phyloP scores from a whole-genome alignment of 2,113 vertebrate genomes.

The Puma concolor region DNA sequence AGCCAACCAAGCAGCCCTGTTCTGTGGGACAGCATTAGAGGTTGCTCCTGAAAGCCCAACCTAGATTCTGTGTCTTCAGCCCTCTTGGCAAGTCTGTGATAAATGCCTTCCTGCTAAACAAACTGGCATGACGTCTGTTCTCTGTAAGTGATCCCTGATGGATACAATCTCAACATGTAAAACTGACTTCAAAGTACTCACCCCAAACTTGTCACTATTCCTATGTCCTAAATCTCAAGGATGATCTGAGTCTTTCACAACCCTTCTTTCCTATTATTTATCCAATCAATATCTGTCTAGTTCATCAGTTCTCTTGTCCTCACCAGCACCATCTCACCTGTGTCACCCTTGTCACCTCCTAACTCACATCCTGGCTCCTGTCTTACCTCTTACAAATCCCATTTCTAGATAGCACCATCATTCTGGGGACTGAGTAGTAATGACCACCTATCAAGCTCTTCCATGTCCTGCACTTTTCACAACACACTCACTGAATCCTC shows the following conservation, averaged over 20 bases:
- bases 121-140: background rate
- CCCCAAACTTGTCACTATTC: background rate
- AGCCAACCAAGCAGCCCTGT: background rate
- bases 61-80: background rate
- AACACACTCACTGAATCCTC: background rate
- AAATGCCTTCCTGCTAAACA: background rate
- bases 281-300: background rate
- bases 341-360: background rate
- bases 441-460: background rate
- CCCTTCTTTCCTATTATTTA: background rate
- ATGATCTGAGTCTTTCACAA: background rate
- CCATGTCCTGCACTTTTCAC: background rate
- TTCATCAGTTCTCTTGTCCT: background rate
- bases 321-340: background rate
- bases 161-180: background rate
- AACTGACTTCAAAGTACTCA: background rate
- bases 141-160: background rate
- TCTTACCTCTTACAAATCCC: background rate
- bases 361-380: background rate
- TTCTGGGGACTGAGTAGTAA: background rate
- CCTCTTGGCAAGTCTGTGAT: background rate
- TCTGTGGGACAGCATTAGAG: background rate
- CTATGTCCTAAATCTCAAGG: background rate
- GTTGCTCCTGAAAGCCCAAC: background rate
- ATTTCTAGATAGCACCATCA: background rate